These are phyloP conservation scores for Lepidocolaptes lacrymiger DNA, from an alignment of 2,797 vertebrate species.

Conservation along the genomic window DNA sequence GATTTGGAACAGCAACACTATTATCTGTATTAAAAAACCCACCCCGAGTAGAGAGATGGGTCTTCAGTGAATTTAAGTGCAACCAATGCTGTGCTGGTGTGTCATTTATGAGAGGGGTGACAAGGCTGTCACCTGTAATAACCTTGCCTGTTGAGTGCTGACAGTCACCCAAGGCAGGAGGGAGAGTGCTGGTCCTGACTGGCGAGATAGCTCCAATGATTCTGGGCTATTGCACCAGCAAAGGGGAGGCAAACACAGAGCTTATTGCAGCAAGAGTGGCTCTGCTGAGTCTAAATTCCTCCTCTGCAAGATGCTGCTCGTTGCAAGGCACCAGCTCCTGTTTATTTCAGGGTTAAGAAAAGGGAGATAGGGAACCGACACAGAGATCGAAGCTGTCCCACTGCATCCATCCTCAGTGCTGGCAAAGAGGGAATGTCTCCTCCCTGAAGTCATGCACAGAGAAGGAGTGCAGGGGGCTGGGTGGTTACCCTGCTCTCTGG, in stretches of 20 bases:
- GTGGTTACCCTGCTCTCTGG: background rate
- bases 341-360: background rate
- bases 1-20: background rate
- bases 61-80: background rate
- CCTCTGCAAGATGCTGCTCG: background rate
- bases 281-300: fast-evolving
- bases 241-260: background rate
- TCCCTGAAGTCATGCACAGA: fast-evolving
- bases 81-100: fast-evolving
- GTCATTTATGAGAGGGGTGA: constrained; percentile 20
- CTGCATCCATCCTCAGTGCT: background rate
- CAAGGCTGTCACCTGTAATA: constrained; percentile 38
- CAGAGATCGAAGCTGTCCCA: background rate
- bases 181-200: fast-evolving
- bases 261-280: background rate
- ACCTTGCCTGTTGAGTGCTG: background rate
- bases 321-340: background rate
- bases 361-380: background rate
- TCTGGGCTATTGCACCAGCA: background rate
- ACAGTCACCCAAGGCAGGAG: constrained; percentile 29
- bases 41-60: background rate
- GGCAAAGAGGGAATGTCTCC: background rate
- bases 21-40: background rate
- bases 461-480: background rate
- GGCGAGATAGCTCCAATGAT: background rate